Conservation (phyloP, 2,888 invertebrate species). For the Himalopsyche japonica region DNA sequence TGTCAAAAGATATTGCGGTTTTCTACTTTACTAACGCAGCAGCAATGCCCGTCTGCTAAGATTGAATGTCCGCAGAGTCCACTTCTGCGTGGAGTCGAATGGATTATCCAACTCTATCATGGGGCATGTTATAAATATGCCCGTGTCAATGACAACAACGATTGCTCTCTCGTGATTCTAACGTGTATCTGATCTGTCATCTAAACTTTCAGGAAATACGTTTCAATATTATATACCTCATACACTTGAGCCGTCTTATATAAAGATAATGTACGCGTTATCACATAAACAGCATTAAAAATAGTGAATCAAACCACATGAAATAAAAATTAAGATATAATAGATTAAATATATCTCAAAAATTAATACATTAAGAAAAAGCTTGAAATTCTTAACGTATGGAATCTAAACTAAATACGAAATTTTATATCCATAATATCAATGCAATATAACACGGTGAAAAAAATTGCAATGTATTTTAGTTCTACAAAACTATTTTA, state of each 20-base stretch:
- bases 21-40: constrained; percentile 11
- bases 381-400: no score
- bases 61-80: neutral
- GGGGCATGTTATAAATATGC: neutral
- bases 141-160: neutral
- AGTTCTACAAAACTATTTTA: no score
- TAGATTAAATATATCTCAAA: no score
- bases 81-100: neutral
- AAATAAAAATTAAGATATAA: no score
- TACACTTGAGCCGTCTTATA: neutral
- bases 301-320: no score
- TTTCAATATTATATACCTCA: neutral
- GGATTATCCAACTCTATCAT: neutral
- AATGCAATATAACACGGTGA: no score
- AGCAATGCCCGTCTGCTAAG: neutral
- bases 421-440: no score
- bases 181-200: constrained; percentile 7
- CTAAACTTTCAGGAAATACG: constrained; percentile 23
- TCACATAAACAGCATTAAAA: neutral
- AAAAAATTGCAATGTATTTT: no score
- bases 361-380: no score
- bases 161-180: neutral
- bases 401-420: no score
- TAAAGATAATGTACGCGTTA: neutral
- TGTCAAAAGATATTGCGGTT: constrained; percentile 39